Percentiles rank a stretch among this genome's conserved stretches.
phyloP scores from a whole-genome alignment of 2,113 vertebrate genomes.

The Diglossa brunneiventris region DNA sequence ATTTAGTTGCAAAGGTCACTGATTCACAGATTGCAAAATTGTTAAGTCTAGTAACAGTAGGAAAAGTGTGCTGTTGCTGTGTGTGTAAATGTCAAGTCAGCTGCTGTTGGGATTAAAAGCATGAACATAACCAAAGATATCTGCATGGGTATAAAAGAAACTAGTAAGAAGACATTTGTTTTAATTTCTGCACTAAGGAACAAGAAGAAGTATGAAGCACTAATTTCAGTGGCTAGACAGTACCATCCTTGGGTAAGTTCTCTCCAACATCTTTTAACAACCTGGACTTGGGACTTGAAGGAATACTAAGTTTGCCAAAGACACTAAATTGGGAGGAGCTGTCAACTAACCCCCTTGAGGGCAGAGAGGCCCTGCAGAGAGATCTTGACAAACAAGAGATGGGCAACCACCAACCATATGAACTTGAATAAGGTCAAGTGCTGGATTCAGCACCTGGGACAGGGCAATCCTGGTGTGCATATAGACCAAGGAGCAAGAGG shows the following conservation, averaged over 20 bases:
- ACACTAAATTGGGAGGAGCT: neutral
- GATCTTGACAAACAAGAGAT: neutral
- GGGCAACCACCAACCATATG: rapidly evolving
- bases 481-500: neutral
- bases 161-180: constrained; percentile 45
- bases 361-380: neutral
- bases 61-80: constrained; percentile 6
- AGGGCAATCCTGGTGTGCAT: neutral
- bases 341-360: neutral
- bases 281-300: neutral
- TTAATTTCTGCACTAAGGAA: neutral
- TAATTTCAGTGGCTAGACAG: neutral
- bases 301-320: neutral
- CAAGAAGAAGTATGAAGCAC: neutral
- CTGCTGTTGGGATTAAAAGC: constrained; percentile 12
- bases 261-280: neutral
- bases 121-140: constrained; percentile 21
- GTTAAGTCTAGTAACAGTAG: constrained; percentile 33
- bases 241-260: neutral
- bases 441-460: neutral
- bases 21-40: constrained; percentile 13
- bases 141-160: constrained; percentile 16
- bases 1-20: constrained; percentile 49
- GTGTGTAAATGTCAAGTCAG: constrained; percentile 61
- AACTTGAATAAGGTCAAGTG: neutral